Conservation (phyloP, 2,113 vertebrate genomes). For the Odocoileus hemionus region DNA sequence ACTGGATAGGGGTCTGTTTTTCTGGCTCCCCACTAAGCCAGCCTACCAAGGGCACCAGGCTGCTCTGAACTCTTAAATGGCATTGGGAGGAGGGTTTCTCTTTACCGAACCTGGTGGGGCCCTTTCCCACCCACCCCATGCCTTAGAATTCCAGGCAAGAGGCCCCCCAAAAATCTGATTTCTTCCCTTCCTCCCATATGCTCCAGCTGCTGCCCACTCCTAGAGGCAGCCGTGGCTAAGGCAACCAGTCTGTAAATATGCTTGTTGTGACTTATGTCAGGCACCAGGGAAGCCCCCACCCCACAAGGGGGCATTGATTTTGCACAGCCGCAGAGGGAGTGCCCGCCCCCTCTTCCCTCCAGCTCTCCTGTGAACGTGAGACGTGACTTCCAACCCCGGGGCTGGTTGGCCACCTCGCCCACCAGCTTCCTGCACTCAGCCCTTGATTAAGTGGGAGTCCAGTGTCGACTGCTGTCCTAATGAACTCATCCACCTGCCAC, state of each 20-base stretch:
- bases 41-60: neutral
- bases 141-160: neutral
- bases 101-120: neutral
- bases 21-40: conserved; percentile 7
- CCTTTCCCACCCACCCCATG: neutral
- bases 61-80: neutral
- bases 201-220: neutral
- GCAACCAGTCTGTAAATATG: neutral
- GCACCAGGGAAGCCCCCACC: neutral
- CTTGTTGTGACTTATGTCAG: neutral
- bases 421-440: neutral
- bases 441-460: conserved; percentile 76
- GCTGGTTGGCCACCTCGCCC: neutral
- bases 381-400: neutral
- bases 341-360: neutral
- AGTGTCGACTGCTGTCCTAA: conserved; percentile 69
- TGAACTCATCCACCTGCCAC: conserved; percentile 74
- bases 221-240: neutral
- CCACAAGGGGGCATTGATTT: neutral
- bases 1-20: neutral
- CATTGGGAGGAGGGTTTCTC: neutral
- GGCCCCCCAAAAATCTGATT: neutral
- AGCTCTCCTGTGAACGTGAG: neutral
- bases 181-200: neutral
- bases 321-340: accelerated